Evolutionary conservation across 2,888 invertebrate genomes (phyloP), one percentile per base, ranked within the genome.

Genomic region (Chelonus formosanus): DNA sequence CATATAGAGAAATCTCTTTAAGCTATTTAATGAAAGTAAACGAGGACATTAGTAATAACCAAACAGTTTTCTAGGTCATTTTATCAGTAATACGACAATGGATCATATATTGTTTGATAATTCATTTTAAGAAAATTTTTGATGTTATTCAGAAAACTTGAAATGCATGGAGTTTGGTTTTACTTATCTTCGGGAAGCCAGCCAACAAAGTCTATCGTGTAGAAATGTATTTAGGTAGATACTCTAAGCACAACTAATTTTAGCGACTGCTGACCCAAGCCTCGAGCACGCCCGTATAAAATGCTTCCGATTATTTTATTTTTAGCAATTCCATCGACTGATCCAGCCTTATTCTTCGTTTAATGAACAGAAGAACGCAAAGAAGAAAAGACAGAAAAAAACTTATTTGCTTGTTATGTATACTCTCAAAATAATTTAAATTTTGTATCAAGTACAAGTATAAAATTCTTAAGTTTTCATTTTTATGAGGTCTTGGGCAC

Each of bases 201-300:
- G 78, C 78, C 80, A 79, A 78, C 74, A 67, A 66, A 67, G 71
- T 64, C 55, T 65, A 67, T 56, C 57, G 70, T 71, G 76, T 79
- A 77, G 78, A 79, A 80, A 77, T 79, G 79, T 79, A 79, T 79
- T 79, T 79, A 79, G 76, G 77, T 76, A 77, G 79, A 78, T 76
- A 78, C 74, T 75, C 75, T 70, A 76, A 76, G 74, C 76, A 62
- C 59, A 69, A 74, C 76, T 80, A 80, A 80, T 77, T 80, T 80
- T 80, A 80, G 78, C 74, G 65, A 70, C 67, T 73, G 71, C 74
- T 75, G 80, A 79, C 79, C 79, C 77, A 78, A 74, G 76, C 76
- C 73, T 71, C 72, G 65, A 73, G 72, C 73, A 72, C 71, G 70
- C 70, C 72, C 73, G 75, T 73, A 77, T 79, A 76, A 80, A 80